Conservation (phyloP, 2,888 invertebrate genomes). For the Hedya salicella region DNA sequence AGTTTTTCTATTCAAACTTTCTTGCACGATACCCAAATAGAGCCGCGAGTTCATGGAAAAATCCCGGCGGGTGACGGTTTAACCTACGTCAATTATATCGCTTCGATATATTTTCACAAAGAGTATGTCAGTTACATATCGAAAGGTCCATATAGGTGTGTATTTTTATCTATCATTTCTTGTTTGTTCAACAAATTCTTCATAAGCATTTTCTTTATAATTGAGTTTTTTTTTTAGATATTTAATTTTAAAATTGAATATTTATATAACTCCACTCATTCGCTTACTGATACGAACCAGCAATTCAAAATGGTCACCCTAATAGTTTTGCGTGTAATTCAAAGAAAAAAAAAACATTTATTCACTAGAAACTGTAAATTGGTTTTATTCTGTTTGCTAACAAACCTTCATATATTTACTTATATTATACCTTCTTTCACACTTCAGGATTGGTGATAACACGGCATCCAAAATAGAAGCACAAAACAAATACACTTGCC, state of each 20-base stretch:
- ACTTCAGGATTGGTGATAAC: not conserved
- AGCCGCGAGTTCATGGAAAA: not conserved
- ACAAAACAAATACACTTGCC: constrained; percentile 3
- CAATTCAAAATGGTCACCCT: too few species aligned
- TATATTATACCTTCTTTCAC: not conserved
- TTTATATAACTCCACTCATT: too few species aligned
- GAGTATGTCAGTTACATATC: not conserved
- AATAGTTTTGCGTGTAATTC: too few species aligned
- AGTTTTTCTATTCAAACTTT: too few species aligned
- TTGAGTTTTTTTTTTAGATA: not conserved
- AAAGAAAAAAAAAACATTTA: too few species aligned
- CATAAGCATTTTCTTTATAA: too few species aligned
- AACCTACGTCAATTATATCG: not conserved
- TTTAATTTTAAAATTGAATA: too few species aligned
- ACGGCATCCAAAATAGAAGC: not conserved
- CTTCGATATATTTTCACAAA: not conserved
- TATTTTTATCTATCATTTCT: not conserved
- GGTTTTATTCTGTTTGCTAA: too few species aligned
- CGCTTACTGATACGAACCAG: too few species aligned
- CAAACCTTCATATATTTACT: not conserved
- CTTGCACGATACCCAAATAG: too few species aligned
- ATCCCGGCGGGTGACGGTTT: constrained; percentile 2
- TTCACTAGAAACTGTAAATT: too few species aligned
- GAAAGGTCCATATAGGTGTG: not conserved
- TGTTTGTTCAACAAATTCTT: not conserved